These are phyloP conservation scores for Eupsilia transversa DNA, from an alignment of 2,888 invertebrate species.

Conservation along the genomic window DNA sequence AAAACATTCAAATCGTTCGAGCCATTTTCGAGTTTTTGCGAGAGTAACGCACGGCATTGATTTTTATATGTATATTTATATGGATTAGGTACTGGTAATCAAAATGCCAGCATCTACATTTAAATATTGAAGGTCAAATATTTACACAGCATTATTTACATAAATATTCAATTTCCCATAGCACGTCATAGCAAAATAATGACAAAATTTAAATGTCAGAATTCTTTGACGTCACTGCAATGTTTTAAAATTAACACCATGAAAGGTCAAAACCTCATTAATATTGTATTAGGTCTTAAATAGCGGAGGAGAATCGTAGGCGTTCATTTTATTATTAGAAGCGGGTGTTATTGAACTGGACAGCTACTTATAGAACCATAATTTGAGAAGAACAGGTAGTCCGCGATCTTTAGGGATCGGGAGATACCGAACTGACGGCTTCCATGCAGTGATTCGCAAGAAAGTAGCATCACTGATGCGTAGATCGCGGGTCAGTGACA, in stretches of 20 bases:
- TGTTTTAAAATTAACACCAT: slow-evolving; percentile 16
- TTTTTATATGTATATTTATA: too few species aligned
- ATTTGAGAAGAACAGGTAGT: neutral
- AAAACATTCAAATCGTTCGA: too few species aligned
- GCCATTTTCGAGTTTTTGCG: too few species aligned
- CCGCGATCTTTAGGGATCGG: too few species aligned
- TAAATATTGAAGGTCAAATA: neutral
- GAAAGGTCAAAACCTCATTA: slow-evolving; percentile 19
- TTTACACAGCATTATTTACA: neutral
- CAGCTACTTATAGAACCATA: neutral
- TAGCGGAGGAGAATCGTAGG: slow-evolving; percentile 3
- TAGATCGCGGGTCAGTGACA: too few species aligned
- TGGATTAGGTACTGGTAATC: neutral
- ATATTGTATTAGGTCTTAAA: slow-evolving; percentile 6
- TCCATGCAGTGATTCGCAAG: too few species aligned
- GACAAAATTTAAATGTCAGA: slow-evolving; percentile 4
- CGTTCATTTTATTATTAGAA: slow-evolving; percentile 7
- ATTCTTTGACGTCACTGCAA: neutral
- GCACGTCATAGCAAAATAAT: neutral
- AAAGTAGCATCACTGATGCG: too few species aligned
- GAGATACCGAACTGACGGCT: too few species aligned
- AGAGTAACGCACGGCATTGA: too few species aligned
- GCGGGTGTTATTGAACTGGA: slow-evolving; percentile 3
- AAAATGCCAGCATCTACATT: neutral
- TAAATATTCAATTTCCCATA: neutral